Conservation (phyloP, 2,113 vertebrate genomes). For the Vidua macroura region DNA sequence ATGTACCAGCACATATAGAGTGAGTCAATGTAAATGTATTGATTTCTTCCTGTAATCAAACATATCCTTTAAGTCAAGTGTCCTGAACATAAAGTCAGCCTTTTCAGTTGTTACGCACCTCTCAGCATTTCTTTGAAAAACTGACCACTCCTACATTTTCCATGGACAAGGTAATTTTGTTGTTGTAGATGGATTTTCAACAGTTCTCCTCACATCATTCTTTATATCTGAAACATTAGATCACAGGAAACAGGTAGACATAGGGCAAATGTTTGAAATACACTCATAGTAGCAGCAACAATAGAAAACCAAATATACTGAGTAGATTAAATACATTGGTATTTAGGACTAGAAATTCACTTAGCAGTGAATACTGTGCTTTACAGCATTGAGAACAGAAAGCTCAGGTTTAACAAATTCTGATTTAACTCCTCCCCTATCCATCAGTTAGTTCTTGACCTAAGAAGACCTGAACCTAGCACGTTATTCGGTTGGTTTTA, state of each 20-base stretch:
- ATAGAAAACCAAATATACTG: background rate
- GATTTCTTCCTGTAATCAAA: background rate
- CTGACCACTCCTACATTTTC: background rate
- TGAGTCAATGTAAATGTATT: background rate
- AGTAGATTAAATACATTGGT: background rate
- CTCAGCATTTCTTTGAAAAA: background rate
- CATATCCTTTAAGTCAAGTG: background rate
- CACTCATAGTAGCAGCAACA: accelerated
- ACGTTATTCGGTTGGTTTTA: background rate
- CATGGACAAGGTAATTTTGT: background rate
- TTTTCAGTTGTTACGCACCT: background rate
- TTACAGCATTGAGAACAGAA: background rate
- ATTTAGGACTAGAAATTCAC: background rate
- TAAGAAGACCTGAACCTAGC: background rate
- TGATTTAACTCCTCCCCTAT: background rate
- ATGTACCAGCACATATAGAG: background rate
- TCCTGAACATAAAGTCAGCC: background rate
- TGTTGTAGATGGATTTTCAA: background rate
- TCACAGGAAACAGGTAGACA: background rate
- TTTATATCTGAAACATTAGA: background rate
- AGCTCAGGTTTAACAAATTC: background rate
- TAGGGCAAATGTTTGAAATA: background rate
- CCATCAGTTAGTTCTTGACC: background rate
- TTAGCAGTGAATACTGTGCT: background rate
- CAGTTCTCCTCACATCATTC: background rate